Percentiles rank a stretch among this genome's conserved stretches.
Conservation (phyloP, 2,888 invertebrate genomes). For the Acronicta aceris region DNA sequence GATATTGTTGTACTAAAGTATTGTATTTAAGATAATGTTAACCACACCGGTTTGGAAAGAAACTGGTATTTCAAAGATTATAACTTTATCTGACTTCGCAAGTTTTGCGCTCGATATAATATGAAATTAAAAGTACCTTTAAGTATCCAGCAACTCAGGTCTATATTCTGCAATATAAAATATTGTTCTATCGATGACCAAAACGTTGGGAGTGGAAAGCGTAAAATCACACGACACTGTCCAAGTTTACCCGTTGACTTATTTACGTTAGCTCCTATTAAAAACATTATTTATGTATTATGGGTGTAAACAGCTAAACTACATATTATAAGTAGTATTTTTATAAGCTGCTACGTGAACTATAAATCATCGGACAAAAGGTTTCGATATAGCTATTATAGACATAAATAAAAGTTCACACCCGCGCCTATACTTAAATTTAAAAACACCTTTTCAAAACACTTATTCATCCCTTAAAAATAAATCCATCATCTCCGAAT, state of each 20-base stretch:
- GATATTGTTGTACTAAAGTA: slow-evolving; percentile 18
- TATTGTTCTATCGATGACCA: too few species aligned
- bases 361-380: neutral
- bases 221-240: too few species aligned
- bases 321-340: neutral
- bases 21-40: slow-evolving; percentile 22
- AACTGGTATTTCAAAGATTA: slow-evolving; percentile 20
- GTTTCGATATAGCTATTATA: too few species aligned
- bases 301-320: neutral
- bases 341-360: neutral
- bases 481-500: slow-evolving; percentile 42
- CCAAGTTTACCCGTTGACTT: too few species aligned
- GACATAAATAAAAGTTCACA: neutral
- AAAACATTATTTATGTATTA: neutral
- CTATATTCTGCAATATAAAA: too few species aligned
- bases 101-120: too few species aligned
- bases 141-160: too few species aligned
- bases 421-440: slow-evolving; percentile 11
- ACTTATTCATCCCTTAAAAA: slow-evolving; percentile 27
- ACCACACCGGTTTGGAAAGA: slow-evolving; percentile 22
- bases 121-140: too few species aligned
- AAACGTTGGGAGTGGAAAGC: too few species aligned
- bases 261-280: too few species aligned
- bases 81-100: neutral
- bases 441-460: neutral